Evolutionary conservation across 2,888 invertebrate species (phyloP).

Genomic region (Trachelus troglodyta): DNA sequence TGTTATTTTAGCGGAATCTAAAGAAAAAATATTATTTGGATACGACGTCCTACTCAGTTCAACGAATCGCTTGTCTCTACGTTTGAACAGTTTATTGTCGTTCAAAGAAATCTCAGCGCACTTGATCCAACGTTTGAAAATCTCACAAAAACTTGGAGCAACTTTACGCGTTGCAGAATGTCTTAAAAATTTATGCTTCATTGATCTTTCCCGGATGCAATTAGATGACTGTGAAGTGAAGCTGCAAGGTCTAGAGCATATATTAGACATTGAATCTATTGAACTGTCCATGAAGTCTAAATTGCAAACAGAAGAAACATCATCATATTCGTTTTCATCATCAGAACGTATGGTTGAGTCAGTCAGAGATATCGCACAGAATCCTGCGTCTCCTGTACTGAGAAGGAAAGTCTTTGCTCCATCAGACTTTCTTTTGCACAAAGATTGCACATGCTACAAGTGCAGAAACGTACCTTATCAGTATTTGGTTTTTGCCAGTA

Average conservation of each 20-base stretch:
- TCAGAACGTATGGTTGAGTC: constrained; percentile 18
- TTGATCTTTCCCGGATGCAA: constrained; percentile 51
- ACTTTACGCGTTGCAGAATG: constrained; percentile 52
- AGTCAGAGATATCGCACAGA: constrained; percentile 31
- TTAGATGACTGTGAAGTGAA: constrained; percentile 56
- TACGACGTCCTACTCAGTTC: constrained; percentile 36
- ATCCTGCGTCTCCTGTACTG: constrained; percentile 50
- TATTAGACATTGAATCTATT: constrained; percentile 52
- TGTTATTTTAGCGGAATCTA: constrained; percentile 11
- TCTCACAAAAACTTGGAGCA: constrained; percentile 48
- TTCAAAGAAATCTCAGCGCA: constrained; percentile 52
- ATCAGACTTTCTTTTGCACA: constrained; percentile 51
- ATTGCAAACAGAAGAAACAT: neutral
- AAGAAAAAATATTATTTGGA: constrained; percentile 34
- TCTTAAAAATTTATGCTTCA: constrained; percentile 52
- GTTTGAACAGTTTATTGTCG: constrained; percentile 52
- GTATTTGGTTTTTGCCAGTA: constrained; percentile 47
- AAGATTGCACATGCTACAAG: constrained; percentile 51
- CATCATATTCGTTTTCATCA: neutral
- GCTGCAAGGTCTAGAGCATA: constrained; percentile 55
- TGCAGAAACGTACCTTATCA: constrained; percentile 52
- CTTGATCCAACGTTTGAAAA: constrained; percentile 41
- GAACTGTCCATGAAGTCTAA: constrained; percentile 34
- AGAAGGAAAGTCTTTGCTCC: constrained; percentile 41
- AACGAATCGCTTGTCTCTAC: constrained; percentile 37